These are phyloP conservation scores for Halcyon chelicuti DNA, from an alignment of 2,797 vertebrate species.

Conservation along the genomic window DNA sequence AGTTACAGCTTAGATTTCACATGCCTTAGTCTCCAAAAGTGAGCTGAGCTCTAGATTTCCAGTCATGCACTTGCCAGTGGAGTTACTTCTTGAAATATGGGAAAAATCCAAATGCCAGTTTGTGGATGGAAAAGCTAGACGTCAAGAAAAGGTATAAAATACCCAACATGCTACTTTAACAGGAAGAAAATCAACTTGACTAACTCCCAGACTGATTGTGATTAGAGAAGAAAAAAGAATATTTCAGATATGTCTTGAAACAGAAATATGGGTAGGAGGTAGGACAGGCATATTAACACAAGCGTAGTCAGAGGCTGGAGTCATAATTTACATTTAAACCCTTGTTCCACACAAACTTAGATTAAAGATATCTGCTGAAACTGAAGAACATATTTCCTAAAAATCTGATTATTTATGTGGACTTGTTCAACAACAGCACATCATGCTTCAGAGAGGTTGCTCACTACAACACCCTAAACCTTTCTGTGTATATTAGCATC, in stretches of 20 bases:
- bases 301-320: not conserved
- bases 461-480: not conserved
- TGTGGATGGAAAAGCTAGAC: not conserved
- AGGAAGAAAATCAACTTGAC: not conserved
- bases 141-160: not conserved
- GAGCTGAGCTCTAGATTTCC: not conserved
- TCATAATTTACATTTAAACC: not conserved
- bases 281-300: not conserved
- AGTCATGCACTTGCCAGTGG: rapidly evolving
- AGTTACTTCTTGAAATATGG: not conserved
- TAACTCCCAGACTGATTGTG: not conserved
- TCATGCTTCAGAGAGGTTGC: rapidly evolving
- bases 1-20: not conserved
- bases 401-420: not conserved
- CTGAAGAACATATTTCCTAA: not conserved
- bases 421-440: not conserved
- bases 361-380: not conserved
- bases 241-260: not conserved
- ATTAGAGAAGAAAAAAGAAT: not conserved
- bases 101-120: not conserved
- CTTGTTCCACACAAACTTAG: not conserved
- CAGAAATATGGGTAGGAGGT: not conserved
- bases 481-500: not conserved
- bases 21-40: not conserved
- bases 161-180: not conserved